Conservation (phyloP, 2,888 invertebrate species). For the Aromia moschata region DNA sequence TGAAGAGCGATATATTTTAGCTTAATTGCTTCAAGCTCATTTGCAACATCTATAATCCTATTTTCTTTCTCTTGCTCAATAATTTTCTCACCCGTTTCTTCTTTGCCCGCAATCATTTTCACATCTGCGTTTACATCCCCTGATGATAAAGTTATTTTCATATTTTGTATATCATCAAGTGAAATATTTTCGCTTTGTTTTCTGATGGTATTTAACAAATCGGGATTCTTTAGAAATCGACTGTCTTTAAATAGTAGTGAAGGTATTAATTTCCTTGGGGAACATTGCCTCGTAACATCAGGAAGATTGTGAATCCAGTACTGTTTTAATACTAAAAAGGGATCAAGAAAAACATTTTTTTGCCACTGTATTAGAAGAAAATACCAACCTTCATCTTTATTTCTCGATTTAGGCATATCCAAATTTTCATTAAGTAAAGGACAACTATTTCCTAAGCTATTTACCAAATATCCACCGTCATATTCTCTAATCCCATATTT, state of each 20-base stretch:
- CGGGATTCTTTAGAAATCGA: constrained; percentile 28
- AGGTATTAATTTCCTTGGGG: constrained; percentile 53
- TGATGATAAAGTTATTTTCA: constrained; percentile 19
- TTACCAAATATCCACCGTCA: constrained; percentile 49
- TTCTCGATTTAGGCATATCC: constrained; percentile 50
- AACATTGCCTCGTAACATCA: constrained; percentile 58
- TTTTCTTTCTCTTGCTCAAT: constrained; percentile 30
- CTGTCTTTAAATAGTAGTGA: constrained; percentile 50
- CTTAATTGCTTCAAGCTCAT: constrained; percentile 58
- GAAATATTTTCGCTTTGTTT: constrained; percentile 24
- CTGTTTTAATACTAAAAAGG: constrained; percentile 54
- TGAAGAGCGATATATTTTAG: constrained; percentile 48
- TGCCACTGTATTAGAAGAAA: too few species aligned
- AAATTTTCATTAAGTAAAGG: constrained; percentile 52
- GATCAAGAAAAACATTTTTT: background rate
- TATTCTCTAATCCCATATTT: constrained; percentile 50
- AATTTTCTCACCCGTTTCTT: too few species aligned
- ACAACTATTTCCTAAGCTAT: constrained; percentile 55
- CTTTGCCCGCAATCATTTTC: constrained; percentile 2
- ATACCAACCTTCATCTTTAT: constrained; percentile 50
- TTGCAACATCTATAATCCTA: constrained; percentile 19
- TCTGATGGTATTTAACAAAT: constrained; percentile 25
- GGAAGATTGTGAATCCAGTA: constrained; percentile 58
- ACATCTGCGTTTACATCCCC: constrained; percentile 8
- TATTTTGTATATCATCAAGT: constrained; percentile 28